Evolutionary conservation across 1,140 invertebrate species (phyloP), one percentile per base, ranked within the genome.

Genomic region (Bombus pascuorum): DNA sequence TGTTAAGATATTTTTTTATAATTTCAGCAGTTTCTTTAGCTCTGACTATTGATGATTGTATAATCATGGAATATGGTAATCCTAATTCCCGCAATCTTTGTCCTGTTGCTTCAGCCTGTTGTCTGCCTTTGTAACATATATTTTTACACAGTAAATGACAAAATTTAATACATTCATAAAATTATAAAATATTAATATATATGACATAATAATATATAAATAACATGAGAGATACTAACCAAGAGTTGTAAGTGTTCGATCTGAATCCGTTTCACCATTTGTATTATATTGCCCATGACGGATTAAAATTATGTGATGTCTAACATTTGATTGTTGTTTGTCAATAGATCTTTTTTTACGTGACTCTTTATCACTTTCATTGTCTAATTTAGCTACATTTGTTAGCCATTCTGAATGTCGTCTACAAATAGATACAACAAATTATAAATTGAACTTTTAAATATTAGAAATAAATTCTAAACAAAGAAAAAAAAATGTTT

Each of bases 231-330:
- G 6, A 81, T 91, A 95, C 86, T 88, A 93, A 96, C 98, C 98
- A 87, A 99, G 95, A 73, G 96, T 95, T 15, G 98, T 99, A 3
- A 99, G 96, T 73, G 95, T 95, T 93, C 97, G 96, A 59, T 98
- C 97, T 28, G 96, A 94, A 94, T 99, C 98, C 28, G 94, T 96
- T 70, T 95, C 94, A 2, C 98, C 98, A 39, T 96, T 94, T 39
- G 97, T 93, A 89, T 98, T 96, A 92, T 99, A 99, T 93, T 99
- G 99, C 0, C 99, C 99, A 95, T 99, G 99, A 59, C 99, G 96
- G 86, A 99, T 97, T 13, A 99, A 96, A 87, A 99, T 96, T 59
- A 99, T 93, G 94, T 99, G 97, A 59, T 99, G 95, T 0, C 96
- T 96, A 6, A 97, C 97, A 93, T 96, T 98, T 6, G 98, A 95